phyloP scores from a whole-genome alignment of 2,888 invertebrate genomes.

The Diarsia dahlii region DNA sequence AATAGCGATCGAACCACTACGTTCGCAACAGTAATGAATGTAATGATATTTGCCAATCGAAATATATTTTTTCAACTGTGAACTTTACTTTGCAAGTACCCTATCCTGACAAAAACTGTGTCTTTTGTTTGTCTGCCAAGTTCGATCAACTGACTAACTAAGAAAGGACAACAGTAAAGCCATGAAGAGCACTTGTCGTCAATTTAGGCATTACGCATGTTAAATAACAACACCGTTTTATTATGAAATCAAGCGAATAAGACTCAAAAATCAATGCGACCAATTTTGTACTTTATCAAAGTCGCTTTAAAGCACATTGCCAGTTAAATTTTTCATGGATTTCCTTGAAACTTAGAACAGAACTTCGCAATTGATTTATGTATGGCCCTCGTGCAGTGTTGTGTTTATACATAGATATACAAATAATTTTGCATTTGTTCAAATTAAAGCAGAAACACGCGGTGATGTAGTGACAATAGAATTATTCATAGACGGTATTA shows the following conservation, averaged over 20 bases:
- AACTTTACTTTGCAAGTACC: conserved; percentile 17
- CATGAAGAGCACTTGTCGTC: conserved; percentile 27
- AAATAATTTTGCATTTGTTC: conserved; percentile 37
- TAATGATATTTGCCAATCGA: conserved; percentile 51
- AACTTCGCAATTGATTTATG: conserved; percentile 57
- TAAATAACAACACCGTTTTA: conserved; percentile 44
- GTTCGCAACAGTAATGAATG: conserved; percentile 43
- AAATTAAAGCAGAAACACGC: conserved; percentile 42
- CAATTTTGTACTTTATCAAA: conserved; percentile 59
- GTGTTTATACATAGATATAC: conserved; percentile 25
- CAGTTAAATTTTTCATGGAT: conserved; percentile 40
- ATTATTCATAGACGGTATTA: conserved; percentile 49
- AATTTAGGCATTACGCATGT: conserved; percentile 42
- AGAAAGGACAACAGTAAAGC: conserved; percentile 17
- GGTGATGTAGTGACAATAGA: conserved; percentile 40
- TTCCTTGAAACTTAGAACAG: conserved; percentile 58
- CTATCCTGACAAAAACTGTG: not conserved
- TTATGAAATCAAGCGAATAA: conserved; percentile 56
- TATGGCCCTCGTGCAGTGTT: conserved; percentile 22
- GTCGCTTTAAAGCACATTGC: conserved; percentile 49
- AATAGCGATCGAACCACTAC: conserved; percentile 56
- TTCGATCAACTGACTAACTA: not conserved
- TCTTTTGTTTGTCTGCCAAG: conserved; percentile 2
- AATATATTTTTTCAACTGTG: conserved; percentile 15
- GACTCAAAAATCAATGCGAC: conserved; percentile 32